These are phyloP conservation scores for Novumbra hubbsi DNA, from an alignment of 2,797 vertebrate species.

Conservation along the genomic window DNA sequence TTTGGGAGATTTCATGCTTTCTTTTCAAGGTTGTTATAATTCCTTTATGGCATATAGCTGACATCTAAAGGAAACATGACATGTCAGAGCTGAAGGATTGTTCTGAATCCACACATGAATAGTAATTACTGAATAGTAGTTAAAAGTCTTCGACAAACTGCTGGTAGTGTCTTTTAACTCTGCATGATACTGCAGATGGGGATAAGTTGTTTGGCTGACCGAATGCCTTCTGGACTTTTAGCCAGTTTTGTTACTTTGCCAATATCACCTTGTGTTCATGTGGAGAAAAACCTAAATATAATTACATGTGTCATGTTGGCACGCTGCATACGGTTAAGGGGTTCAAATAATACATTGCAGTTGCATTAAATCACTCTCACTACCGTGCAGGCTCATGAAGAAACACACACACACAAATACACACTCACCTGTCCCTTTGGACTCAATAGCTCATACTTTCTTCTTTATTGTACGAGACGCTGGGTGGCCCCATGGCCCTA, in stretches of 20 bases:
- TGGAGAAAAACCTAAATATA: neutral
- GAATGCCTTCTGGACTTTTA: neutral
- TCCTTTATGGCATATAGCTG: neutral
- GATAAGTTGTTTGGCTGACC: neutral
- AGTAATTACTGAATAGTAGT: neutral
- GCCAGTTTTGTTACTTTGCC: neutral
- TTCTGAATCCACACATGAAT: neutral
- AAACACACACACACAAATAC: neutral
- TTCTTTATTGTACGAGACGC: conserved; percentile 8
- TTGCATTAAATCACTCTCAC: neutral
- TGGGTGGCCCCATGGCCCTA: conserved; percentile 44
- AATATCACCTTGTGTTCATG: neutral
- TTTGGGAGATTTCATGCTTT: neutral
- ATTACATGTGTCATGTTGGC: neutral
- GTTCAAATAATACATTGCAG: neutral
- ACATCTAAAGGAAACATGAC: neutral
- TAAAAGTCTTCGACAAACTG: neutral
- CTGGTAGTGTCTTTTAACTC: neutral
- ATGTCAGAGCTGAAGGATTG: neutral
- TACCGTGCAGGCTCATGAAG: neutral
- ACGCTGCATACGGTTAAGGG: too few relatives aligned
- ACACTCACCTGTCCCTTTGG: conserved; percentile 1
- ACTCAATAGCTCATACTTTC: conserved; percentile 22
- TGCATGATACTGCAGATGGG: neutral
- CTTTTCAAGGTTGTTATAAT: neutral